Base-by-base conservation (phyloP, 2,113 vertebrate genomes). In the Paracanthobrama guichenoti region DNA sequence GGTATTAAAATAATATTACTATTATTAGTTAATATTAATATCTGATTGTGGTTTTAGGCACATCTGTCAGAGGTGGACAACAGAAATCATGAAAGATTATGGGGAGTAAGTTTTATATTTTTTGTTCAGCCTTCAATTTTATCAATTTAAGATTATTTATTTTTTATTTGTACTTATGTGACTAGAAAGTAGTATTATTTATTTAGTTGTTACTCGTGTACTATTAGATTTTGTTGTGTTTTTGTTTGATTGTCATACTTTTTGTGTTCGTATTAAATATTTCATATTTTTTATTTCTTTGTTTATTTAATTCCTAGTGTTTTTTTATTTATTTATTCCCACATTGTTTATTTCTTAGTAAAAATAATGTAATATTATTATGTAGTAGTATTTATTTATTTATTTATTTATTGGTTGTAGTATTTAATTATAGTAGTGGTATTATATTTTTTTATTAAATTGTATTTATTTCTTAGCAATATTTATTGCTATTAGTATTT, bases 91-190 rank as follows among this genome's bases (percentile, higher is more conserved):
- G 90, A 93, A 26, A 86, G 85, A 82, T 87, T 93, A 18, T 92
- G 92, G 92, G 93, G 86, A 75, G 93, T 94, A 79, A 88, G 89
- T 44, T 31, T 89, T 85, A 0, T 0, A 72, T 86, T 14, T 50
- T 50, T 50, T 14, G 13, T 16, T 50, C 48, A 16, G 14, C 48
- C 48, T 50, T 16, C 14, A 50, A 16, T 50, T 57, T 1, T 0
- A 86, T 69, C 1, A 14, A 31, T 16, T 35, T 39, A 8, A 35
- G 31, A 20, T 35, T 16, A 20, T 35, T 71, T 42, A 35, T 9
- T 71, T 42, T 6, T 22, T 55, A 42, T 20, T 4, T 20, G 5
- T 66, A 31, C 14, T 67, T 39, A 28, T 64, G 26, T 16, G 3
- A 8, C 31, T 31, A 35, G 28, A 35, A 20, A 67, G 14, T 39